phyloP scores from a whole-genome alignment of 2,888 invertebrate species.

The Cryptocheilus praepositus region DNA sequence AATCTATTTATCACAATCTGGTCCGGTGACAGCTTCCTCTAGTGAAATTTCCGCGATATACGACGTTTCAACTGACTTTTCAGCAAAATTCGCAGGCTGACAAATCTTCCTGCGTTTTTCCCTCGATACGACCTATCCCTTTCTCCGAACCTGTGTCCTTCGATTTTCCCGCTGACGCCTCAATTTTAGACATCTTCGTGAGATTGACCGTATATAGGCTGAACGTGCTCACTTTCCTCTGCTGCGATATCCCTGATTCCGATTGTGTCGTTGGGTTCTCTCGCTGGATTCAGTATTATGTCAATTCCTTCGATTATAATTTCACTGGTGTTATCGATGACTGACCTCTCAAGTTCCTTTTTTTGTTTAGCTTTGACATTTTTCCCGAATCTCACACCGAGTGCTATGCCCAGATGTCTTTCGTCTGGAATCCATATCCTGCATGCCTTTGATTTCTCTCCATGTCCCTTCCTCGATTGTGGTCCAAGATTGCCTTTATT shows the following conservation, averaged over 20 bases:
- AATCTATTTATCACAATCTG: not conserved
- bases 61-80: not conserved
- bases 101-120: conserved; percentile 1
- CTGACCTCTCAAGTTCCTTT: not conserved
- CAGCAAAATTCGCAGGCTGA: not conserved
- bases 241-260: not conserved
- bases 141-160: not conserved
- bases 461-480: conserved; percentile 10
- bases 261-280: not conserved
- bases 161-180: not conserved
- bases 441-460: conserved; percentile 1
- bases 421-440: conserved; percentile 12
- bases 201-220: not conserved
- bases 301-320: not conserved
- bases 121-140: conserved; percentile 9
- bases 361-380: not conserved
- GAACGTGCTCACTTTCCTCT: not conserved
- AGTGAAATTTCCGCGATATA: too few species aligned
- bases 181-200: not conserved
- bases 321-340: not conserved
- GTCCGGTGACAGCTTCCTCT: not conserved
- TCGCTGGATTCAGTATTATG: not conserved
- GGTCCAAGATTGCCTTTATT: conserved; percentile 12
- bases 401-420: conserved; percentile 7
- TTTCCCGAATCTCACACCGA: conserved; percentile 8